A percentile compares a stretch with the other conserved stretches of the same genome.
Conservation (phyloP, 2,797 vertebrate genomes). For the Danionella dracula region DNA sequence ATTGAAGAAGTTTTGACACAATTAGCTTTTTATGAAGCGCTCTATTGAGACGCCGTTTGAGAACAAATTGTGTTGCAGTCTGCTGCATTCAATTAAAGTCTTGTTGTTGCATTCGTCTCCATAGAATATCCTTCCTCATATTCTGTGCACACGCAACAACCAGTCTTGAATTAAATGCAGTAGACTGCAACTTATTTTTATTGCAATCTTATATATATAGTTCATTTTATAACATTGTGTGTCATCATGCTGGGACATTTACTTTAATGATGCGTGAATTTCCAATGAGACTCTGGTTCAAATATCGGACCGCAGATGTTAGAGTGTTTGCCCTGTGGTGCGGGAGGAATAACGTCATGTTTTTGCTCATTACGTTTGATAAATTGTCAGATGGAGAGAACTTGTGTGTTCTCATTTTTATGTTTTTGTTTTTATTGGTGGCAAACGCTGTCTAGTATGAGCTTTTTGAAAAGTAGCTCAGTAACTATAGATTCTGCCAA, state of each 20-base stretch:
- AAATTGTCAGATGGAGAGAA: conserved; percentile 30
- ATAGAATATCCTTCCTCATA: too few relatives aligned
- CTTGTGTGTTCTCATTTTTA: not conserved
- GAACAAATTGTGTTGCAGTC: too few relatives aligned
- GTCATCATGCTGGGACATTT: not conserved
- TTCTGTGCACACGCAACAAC: too few relatives aligned
- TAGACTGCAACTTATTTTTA: too few relatives aligned
- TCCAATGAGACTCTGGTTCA: conserved; percentile 1
- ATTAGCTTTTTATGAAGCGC: too few relatives aligned
- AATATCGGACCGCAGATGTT: conserved; percentile 24
- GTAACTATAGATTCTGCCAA: conserved; percentile 2
- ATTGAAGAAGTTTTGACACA: too few relatives aligned
- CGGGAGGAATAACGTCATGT: conserved; percentile 6
- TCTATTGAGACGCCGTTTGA: too few relatives aligned
- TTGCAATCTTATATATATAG: too few relatives aligned
- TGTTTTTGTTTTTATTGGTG: conserved; percentile 6
- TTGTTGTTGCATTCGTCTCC: not conserved
- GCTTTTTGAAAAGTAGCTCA: not conserved
- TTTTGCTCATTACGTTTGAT: conserved; percentile 35
- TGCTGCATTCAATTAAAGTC: too few relatives aligned
- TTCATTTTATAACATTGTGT: conserved; percentile 4
- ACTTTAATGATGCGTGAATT: not conserved
- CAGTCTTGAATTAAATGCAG: too few relatives aligned
- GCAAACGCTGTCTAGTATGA: not conserved
- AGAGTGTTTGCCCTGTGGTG: conserved; percentile 8